Percentiles rank a stretch among this genome's conserved stretches.
Evolutionary conservation across 2,888 invertebrate genomes (phyloP).

Genomic region (Pheosia tremula): DNA sequence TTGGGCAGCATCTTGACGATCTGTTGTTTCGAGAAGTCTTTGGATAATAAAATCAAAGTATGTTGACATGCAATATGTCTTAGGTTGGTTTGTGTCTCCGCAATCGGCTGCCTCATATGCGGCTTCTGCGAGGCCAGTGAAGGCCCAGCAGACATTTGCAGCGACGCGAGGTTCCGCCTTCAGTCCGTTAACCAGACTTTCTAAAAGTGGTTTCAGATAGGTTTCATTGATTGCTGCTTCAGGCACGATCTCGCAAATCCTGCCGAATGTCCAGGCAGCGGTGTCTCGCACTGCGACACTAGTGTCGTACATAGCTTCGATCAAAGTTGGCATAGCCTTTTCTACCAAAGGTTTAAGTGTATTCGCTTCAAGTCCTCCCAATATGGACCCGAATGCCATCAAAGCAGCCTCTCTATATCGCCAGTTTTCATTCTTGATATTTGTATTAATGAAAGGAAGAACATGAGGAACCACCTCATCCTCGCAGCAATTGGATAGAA

Average conservation of each 20-base stretch:
- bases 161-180: constrained; percentile 98
- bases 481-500: constrained; percentile 98
- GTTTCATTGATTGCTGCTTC: constrained; percentile 96
- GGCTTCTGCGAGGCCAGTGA: constrained; percentile 98
- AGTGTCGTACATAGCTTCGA: constrained; percentile 96
- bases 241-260: constrained; percentile 98
- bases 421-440: constrained; percentile 98
- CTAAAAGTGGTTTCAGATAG: constrained; percentile 91
- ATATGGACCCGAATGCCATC: constrained; percentile 98
- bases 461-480: constrained; percentile 98
- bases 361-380: constrained; percentile 94
- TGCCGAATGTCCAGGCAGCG: constrained; percentile 98
- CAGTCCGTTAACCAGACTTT: constrained; percentile 93
- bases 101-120: constrained; percentile 95
- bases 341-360: constrained; percentile 97
- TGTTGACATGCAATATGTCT: constrained; percentile 96
- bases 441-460: constrained; percentile 97
- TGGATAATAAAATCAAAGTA: constrained; percentile 98
- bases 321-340: constrained; percentile 98
- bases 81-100: constrained; percentile 89
- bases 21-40: constrained; percentile 96
- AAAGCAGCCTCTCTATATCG: constrained; percentile 97
- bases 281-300: constrained; percentile 98
- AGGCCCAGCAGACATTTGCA: constrained; percentile 99
- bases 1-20: constrained; percentile 96